Base-by-base conservation (phyloP, 2,888 invertebrate genomes). In the Aphodius granarius region DNA sequence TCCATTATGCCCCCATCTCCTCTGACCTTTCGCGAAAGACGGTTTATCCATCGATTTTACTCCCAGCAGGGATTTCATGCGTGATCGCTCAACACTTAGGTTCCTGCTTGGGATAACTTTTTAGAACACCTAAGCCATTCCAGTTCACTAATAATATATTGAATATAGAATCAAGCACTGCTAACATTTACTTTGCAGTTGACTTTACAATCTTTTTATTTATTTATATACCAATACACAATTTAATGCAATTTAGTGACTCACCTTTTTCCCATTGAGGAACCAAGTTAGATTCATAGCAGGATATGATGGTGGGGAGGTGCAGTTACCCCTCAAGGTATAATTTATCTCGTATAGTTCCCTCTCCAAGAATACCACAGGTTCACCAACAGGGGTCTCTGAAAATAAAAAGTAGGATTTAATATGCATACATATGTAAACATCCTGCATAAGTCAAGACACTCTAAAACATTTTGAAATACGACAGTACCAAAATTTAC, bases 251-350 rank as follows among this genome's bases (percentile, higher is more conserved):
- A n/a, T n/a, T n/a, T n/a, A n/a, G n/a, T n/a, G n/a, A n/a, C n/a
- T 82, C 82, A 89, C 92, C 90, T 88, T 91, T 83, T 87, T 88
- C 76, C 91, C 92, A 84, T 93, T 93, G 73, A 93, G 89, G 79
- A 90, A 91, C 89, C 93, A 93, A 71, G 93, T 93, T 81, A 94
- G 89, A 86, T 93, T 93, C 72, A 91, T 91, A 15, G 92, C 89
- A 20, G 93, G 93, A 86, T 90, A 91, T 72, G 92, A 90, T 16
- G 90, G 89, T 16, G 93, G 92, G 19, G 92, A 89, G 6, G 91
- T 92, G 83, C 93, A 94, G 77, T 93, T 93, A 66, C 91, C 93
- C 76, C 90, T 89, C 78, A 93, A 88, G 15, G 89, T 91, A 77
- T 93, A 93, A 3, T 93, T 93, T 76, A 92, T 91, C 78, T 92